Base-by-base conservation (phyloP, 2,797 vertebrate species). In the Lerista edwardsae region DNA sequence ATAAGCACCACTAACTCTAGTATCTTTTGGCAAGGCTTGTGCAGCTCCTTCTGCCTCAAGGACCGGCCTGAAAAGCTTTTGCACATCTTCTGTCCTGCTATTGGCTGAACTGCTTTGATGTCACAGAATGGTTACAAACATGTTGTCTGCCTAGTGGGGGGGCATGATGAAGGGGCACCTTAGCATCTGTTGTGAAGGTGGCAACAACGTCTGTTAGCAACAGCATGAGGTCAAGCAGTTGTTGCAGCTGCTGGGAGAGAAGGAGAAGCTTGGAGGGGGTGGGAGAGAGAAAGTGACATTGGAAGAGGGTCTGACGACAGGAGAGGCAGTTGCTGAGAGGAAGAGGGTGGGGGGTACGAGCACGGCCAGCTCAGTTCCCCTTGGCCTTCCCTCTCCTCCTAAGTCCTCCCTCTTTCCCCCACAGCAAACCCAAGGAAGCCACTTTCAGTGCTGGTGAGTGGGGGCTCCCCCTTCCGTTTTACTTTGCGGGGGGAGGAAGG, bases 361-460 rank as follows among this genome's bases (percentile, higher is more conserved):
- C 29, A 2, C 1, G 0, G 12, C 31, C 19, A 7, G 25, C 1
- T 25, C n/a, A 6, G 55, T 8, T 10, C 19, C 19, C 11, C 11
- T 1, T 61, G 14, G 3, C 2, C 6, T 73, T 64, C 3, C 69
- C 14, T 6, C 27, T 64, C 1, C n/a, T 4, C 21, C 55, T 57
- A 21, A 17, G 55, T 15, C 31, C 64, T 47, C 19, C 27, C 10
- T 61, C 3, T 86, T 73, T 74, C 61, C 88, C 83, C 90, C 29
- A 85, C 95, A 98, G 98, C 92, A 98, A 98, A 97, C 96, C 97
- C 92, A 98, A 98, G 96, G 97, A 98, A 94, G 97, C 97, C 88
- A 94, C 95, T 87, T 94, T 97, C 92, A 98, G 97, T 86, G 92
- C 97, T 92, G 98, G 98, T 98, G 93, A 95, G 96, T 95, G 47